Percentiles rank a stretch among this genome's conserved stretches.
Evolutionary conservation across 2,888 invertebrate genomes (phyloP).

Genomic region (Pinctada fucata): DNA sequence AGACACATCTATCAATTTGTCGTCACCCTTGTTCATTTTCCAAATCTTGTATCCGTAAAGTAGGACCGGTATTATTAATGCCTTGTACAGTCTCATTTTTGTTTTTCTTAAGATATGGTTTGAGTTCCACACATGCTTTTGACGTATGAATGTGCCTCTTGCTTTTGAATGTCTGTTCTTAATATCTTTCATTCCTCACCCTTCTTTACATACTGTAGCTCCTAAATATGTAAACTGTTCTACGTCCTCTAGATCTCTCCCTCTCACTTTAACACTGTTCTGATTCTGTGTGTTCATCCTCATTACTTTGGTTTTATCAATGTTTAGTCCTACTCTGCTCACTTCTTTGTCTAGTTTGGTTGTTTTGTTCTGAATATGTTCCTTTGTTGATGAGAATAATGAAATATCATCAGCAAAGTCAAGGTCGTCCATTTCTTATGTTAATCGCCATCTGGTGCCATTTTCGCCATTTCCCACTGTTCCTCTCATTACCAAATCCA

Average conservation of each 20-base stretch:
- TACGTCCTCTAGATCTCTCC: neutral
- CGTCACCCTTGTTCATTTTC: neutral
- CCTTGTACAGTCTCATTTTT: neutral
- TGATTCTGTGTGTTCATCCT: neutral
- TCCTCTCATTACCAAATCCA: too few relatives aligned
- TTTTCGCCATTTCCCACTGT: too few relatives aligned
- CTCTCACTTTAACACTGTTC: neutral
- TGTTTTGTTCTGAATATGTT: too few relatives aligned
- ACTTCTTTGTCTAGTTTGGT: too few relatives aligned
- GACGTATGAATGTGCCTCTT: neutral
- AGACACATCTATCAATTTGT: neutral
- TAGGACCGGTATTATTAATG: neutral
- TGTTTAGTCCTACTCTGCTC: too few relatives aligned
- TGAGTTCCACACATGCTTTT: neutral
- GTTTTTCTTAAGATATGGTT: neutral
- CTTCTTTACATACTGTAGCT: neutral
- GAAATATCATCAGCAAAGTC: too few relatives aligned
- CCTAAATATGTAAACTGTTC: neutral
- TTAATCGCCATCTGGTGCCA: too few relatives aligned
- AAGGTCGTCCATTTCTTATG: too few relatives aligned
- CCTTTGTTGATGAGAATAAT: too few relatives aligned
- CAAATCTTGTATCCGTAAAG: neutral
- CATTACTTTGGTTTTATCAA: neutral
- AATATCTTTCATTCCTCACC: neutral
- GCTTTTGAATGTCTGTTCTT: neutral